Base-by-base conservation (phyloP, 2,888 invertebrate species). In the Hybos culiciformis region DNA sequence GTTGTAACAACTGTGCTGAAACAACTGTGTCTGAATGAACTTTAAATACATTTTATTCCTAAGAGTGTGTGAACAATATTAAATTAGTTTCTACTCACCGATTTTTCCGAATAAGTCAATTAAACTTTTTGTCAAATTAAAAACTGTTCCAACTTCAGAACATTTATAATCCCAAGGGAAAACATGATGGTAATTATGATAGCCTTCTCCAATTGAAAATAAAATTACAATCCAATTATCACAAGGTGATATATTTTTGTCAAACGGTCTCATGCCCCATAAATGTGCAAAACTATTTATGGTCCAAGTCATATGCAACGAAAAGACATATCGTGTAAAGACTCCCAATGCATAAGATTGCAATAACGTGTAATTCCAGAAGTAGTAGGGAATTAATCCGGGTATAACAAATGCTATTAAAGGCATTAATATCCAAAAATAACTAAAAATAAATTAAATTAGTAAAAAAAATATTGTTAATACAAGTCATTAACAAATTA, bases 211-310 rank as follows among this genome's bases (percentile, higher is more conserved):
- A 37, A 78, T 69, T 1, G 84, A 80, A 31, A 75, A 64, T 8
- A 78, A 62, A 0, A 80, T 77, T 0, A 86, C 83, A 0, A 70
- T 54, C 46, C 69, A 62, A 56, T 78, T 83, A 59, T 87, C 81
- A 2, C 79, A 77, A 1, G 86, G 76, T 52, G 77, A 77, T 56
- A 81, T 79, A 45, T 68, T 64, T 50, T 75, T 75, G 63, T 96
- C 93, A 62, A 86, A 94, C 2, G 94, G 93, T 57, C 77, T 80
- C 62, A 76, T 82, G 51, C 94, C 94, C 77, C 84, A 92, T 54
- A 88, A 80, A 61, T 93, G 93, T 1, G 93, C 93, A 0, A 85
- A 87, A 46, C 88, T 90, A 69, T 94, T 94, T 17, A 94, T 90
- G 46, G 87, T 69, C 93, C 93, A 94, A 0, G 93, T 94, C 54